phyloP scores from a whole-genome alignment of 2,797 vertebrate genomes.

The Acridotheres tristis region DNA sequence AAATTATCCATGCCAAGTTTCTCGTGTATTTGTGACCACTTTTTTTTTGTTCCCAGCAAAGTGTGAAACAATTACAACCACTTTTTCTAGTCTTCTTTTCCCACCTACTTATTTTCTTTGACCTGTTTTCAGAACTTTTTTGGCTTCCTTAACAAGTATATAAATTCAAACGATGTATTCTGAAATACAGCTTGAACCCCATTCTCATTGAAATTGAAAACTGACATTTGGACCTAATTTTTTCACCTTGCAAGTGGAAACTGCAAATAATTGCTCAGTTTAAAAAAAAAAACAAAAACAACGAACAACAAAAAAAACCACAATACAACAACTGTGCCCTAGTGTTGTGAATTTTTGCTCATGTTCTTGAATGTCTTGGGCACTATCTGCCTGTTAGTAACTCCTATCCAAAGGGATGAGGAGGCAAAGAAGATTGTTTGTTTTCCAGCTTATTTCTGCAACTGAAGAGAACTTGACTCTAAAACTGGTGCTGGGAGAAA shows the following conservation, averaged over 20 bases:
- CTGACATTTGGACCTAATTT: background rate
- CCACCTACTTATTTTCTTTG: background rate
- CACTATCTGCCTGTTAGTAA: background rate
- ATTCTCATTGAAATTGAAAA: background rate
- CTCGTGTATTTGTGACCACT: rapidly evolving
- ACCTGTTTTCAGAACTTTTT: conserved; percentile 24
- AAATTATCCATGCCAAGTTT: background rate
- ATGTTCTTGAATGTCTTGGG: background rate
- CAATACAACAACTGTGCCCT: background rate
- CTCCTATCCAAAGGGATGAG: background rate
- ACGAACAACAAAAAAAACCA: rapidly evolving
- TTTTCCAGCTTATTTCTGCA: background rate
- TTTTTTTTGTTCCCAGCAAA: background rate
- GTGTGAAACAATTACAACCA: background rate
- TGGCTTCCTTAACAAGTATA: background rate
- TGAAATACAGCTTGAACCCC: background rate
- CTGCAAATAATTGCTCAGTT: background rate
- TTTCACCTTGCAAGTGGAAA: background rate
- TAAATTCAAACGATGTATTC: background rate
- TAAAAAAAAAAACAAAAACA: background rate
- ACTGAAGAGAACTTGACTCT: background rate
- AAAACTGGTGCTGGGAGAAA: background rate
- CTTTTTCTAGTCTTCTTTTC: background rate
- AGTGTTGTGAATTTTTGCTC: background rate
- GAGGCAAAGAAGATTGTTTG: background rate